These are phyloP conservation scores for Smutsia temminckii DNA, from an alignment of 2,797 vertebrate genomes.

Conservation along the genomic window DNA sequence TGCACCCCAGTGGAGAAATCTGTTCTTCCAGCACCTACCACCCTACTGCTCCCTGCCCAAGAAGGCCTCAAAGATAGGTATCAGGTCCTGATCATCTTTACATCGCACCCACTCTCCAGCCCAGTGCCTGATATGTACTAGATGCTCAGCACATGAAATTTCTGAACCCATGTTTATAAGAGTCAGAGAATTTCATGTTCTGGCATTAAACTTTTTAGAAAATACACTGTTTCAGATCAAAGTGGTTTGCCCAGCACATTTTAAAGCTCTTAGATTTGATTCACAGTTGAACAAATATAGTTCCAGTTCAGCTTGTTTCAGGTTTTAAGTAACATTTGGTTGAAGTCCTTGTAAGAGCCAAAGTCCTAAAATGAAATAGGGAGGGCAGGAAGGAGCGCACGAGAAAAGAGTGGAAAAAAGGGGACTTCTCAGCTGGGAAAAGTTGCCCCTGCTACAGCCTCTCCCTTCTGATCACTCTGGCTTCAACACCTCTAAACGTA, in stretches of 20 bases:
- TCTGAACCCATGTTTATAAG: background rate
- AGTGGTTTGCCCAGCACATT: background rate
- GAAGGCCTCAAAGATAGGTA: too few relatives aligned
- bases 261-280: background rate
- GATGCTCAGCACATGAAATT: background rate
- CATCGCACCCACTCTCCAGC: fast-evolving
- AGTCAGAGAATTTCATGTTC: background rate
- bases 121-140: too few relatives aligned
- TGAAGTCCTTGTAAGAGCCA: background rate
- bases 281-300: background rate
- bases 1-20: background rate
- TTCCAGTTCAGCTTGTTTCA: background rate
- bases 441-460: fast-evolving
- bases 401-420: fast-evolving
- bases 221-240: background rate
- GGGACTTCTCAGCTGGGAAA: background rate
- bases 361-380: background rate
- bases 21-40: background rate
- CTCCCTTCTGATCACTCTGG: too few relatives aligned
- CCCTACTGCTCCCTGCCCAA: background rate
- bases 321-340: background rate
- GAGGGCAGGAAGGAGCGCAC: background rate
- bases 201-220: background rate
- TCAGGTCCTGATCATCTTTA: too few relatives aligned
- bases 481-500: background rate